Evolutionary conservation across 2,113 vertebrate species (phyloP).

Genomic region (Lagenorhynchus albirostris): DNA sequence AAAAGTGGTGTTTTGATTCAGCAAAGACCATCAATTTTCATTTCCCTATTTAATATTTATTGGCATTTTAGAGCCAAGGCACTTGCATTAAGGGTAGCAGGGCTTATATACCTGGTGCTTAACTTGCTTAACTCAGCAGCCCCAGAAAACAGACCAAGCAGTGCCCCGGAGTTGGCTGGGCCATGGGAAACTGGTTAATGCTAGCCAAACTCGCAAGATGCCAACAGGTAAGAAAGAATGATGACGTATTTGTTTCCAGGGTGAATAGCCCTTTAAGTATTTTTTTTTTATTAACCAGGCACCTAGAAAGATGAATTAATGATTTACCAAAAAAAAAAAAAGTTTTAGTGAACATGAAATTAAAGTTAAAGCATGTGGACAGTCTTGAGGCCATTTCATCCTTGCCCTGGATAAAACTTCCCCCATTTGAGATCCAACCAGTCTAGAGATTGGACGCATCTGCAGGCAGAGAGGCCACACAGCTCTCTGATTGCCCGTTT

Average conservation of each 20-base stretch:
- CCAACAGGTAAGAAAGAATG: neutral
- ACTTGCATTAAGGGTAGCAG: neutral
- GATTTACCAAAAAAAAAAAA: neutral
- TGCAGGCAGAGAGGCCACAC: neutral
- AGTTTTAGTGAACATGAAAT: neutral
- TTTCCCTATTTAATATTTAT: neutral
- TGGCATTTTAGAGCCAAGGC: neutral
- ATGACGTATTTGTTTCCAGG: neutral
- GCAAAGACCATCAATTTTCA: neutral
- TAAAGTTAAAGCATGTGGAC: neutral
- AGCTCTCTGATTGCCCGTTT: neutral
- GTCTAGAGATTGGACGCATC: neutral
- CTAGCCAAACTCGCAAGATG: neutral
- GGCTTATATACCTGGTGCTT: neutral
- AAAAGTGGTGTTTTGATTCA: conserved; percentile 52
- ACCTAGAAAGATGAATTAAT: conserved; percentile 6
- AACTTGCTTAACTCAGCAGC: neutral
- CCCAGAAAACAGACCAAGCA: neutral
- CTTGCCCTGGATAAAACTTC: neutral
- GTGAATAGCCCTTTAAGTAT: neutral
- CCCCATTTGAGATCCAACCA: neutral
- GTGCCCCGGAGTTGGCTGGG: neutral
- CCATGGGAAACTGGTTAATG: neutral
- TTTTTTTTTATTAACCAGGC: conserved; percentile 10
- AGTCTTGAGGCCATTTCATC: neutral